phyloP scores from a whole-genome alignment of 2,113 vertebrate genomes.

The Mesoclemmys tuberculata region DNA sequence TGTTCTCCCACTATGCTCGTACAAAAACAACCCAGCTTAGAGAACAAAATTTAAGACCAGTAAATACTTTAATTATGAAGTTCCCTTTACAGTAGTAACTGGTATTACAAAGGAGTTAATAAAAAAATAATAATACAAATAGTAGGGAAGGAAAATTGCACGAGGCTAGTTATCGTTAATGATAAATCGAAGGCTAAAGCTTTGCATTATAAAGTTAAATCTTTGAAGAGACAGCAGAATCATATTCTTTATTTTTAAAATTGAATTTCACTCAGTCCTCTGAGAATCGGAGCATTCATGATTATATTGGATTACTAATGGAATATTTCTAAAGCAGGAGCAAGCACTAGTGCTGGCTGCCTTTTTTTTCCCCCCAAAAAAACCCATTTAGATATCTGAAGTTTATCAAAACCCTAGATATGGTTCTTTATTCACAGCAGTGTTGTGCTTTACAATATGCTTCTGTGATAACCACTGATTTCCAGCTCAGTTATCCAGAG shows the following conservation, averaged over 20 bases:
- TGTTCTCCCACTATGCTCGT: background rate
- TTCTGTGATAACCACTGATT: conserved; percentile 38
- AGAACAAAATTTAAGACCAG: conserved; percentile 35
- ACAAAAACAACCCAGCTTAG: background rate
- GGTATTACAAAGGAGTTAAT: background rate
- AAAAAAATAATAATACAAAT: background rate
- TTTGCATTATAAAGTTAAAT: conserved; percentile 22
- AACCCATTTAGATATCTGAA: background rate
- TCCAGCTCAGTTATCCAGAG: conserved; percentile 10
- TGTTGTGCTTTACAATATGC: background rate
- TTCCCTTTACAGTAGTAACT: background rate
- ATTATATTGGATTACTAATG: background rate
- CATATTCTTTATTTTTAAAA: conserved; percentile 8
- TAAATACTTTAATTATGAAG: conserved; percentile 36
- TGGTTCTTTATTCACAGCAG: conserved; percentile 33
- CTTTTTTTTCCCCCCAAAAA: background rate
- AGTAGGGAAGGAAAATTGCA: conserved; percentile 27
- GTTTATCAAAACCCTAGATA: conserved; percentile 51
- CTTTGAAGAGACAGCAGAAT: conserved; percentile 16
- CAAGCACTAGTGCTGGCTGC: background rate
- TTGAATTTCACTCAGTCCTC: background rate
- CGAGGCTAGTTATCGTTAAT: conserved; percentile 38
- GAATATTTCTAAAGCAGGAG: conserved; percentile 21
- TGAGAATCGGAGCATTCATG: background rate
- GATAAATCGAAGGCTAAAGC: conserved; percentile 17